Conservation (phyloP, 2,888 invertebrate species). For the Acholoe squamosa region DNA sequence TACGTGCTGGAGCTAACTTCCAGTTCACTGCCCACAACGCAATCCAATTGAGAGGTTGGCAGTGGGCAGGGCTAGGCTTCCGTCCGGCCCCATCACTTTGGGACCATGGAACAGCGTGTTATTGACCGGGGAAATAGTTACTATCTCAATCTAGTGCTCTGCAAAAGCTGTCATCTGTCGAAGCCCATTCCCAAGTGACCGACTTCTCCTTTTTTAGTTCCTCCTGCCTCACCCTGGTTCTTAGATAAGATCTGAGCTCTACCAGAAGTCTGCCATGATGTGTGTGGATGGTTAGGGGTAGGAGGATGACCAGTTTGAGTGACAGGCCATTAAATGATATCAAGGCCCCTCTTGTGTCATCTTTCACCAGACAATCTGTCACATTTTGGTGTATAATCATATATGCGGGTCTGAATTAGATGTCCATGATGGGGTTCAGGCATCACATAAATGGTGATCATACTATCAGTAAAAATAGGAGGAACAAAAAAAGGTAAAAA, state of each 20-base stretch:
- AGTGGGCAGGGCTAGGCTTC: background rate
- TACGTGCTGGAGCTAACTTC: background rate
- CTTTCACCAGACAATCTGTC: background rate
- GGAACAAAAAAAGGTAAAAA: too few species aligned
- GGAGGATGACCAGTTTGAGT: background rate
- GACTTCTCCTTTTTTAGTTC: background rate
- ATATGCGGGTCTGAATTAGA: background rate
- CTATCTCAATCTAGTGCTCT: background rate
- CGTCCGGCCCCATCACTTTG: background rate
- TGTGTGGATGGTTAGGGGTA: background rate
- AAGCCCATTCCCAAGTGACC: background rate
- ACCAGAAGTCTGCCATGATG: background rate
- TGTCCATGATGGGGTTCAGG: too few species aligned
- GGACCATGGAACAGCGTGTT: background rate
- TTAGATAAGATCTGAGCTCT: background rate
- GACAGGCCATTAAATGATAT: slow-evolving; percentile 34
- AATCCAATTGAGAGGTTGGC: slow-evolving; percentile 19
- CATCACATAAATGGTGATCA: too few species aligned
- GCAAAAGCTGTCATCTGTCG: slow-evolving; percentile 24
- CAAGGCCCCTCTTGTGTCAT: background rate
- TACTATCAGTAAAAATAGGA: too few species aligned
- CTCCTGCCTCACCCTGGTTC: background rate
- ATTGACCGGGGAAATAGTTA: background rate
- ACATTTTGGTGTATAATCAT: slow-evolving; percentile 2
- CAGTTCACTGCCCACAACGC: background rate